phyloP scores from a whole-genome alignment of 2,113 vertebrate species.

The Rhynchomys soricoides region DNA sequence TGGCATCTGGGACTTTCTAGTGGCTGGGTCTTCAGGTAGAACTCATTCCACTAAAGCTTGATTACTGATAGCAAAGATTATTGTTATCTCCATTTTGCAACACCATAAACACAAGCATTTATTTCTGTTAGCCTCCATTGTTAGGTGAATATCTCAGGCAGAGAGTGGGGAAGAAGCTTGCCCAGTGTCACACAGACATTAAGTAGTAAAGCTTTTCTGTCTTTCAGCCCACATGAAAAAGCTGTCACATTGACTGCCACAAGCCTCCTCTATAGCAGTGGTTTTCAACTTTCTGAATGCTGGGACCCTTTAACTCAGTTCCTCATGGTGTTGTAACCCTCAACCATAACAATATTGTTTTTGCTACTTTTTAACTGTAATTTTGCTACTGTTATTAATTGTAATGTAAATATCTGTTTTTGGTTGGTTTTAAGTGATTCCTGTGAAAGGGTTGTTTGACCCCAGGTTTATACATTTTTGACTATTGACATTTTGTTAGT shows the following conservation, averaged over 20 bases:
- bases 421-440: no score
- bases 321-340: background rate
- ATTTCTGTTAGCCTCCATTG: constrained; percentile 25
- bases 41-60: background rate
- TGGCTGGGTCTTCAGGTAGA: no score
- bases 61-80: background rate
- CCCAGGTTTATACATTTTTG: background rate
- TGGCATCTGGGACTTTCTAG: no score
- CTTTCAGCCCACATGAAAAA: background rate
- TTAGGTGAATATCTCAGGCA: background rate
- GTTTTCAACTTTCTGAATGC: background rate
- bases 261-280: background rate
- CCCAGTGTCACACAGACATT: background rate
- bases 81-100: background rate
- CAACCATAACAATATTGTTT: background rate
- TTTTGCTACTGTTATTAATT: background rate
- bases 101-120: background rate
- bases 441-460: background rate
- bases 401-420: background rate
- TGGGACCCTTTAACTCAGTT: background rate
- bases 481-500: constrained; percentile 43
- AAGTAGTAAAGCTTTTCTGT: background rate
- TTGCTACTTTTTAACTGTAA: background rate
- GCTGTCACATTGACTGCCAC: background rate
- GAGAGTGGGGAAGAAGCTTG: background rate